A percentile compares a stretch with the other conserved stretches of the same genome.
These are phyloP conservation scores for Danio rerio DNA, from an alignment of 2,113 vertebrate species.

Conservation along the genomic window GRCz12tu NC_133183.1:61522001-61522500, in stretches of 20 bases:
- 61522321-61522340: constrained; percentile 8
- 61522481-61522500: too few relatives aligned
- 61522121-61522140: not conserved
- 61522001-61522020: too few relatives aligned
- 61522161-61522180: constrained; percentile 13
- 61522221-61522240: not conserved
- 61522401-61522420: too few relatives aligned
- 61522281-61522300: not conserved
- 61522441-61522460: too few relatives aligned
- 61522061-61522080: not conserved
- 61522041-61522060: too few relatives aligned
- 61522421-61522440: too few relatives aligned
- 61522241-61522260: constrained; percentile 3
- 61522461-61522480: too few relatives aligned
- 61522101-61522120: not conserved
- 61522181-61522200: not conserved
- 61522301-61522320: constrained; percentile 24
- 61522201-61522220: constrained; percentile 9
- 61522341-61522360: not conserved
- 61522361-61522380: not conserved
- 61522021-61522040: too few relatives aligned
- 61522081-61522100: not conserved
- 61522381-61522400: too few relatives aligned
- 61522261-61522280: not conserved
- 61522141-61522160: not conserved